Base-by-base conservation (phyloP, 2,113 vertebrate species). In the Zapus hudsonius region DNA sequence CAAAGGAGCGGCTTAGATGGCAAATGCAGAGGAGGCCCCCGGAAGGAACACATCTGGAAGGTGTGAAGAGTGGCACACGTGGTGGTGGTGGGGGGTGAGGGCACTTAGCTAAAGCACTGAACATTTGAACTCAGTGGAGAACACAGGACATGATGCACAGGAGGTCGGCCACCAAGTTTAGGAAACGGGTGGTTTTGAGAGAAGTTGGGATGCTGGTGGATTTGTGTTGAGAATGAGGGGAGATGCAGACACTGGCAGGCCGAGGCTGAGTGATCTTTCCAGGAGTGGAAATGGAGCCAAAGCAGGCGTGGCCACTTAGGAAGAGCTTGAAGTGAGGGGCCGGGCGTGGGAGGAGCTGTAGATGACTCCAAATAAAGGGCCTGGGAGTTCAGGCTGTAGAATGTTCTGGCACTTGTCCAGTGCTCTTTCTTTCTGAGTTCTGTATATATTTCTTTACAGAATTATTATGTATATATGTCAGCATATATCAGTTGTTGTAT, bases 391-490 rank as follows among this genome's bases (percentile, higher is more conserved):
- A 7, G 75, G 13, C 36, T 83, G 17, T 57, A 61, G 17, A 72
- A 72, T 31, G 27, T 75, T 89, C 90, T 84, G 44, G 88, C 1
- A 0, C 42, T 40, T 29, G 47, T 81, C 23, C 44, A 25, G 33
- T 3, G 1, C 2, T 33, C 13, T 78, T 75, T 52, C 33, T 69
- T 22, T 74, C 70, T 11, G 17, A 91, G 44, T 64, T 86, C 76
- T 91, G 78, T 44, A 0, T 92, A 10, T 80, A 2, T 89, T 4
- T 66, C 31, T 82, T 66, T 76, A 63, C 40, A 75, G 72, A 89
- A 67, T 63, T 42, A 31, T 76, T 88, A 31, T 44, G 6, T 81
- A 36, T 29, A 31, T 10, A 79, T 61, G 61, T 84, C 81, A 83
- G 66, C 55, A 42, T 42, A 0, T 74, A 36, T 87, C 33, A 59